Base-by-base conservation (phyloP, 2,113 vertebrate genomes). In the Mesitornis unicolor region DNA sequence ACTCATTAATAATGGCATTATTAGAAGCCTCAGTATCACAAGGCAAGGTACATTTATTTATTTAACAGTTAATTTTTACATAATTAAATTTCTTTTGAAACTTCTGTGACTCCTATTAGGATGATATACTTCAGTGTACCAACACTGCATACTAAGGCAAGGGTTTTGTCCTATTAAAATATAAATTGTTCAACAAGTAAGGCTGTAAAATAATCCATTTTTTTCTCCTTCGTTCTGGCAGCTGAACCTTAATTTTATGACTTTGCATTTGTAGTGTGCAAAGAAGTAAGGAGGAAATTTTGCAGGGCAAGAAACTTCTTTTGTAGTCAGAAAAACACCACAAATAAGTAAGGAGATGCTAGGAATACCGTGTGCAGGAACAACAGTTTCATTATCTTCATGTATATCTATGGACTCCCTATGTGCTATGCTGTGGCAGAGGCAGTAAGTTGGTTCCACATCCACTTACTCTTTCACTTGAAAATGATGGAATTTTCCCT, bases 191-290 rank as follows among this genome's bases (percentile, higher is more conserved):
- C 54, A 53, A 25, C 8, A 63, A 73, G 35, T 61, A 47, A 9
- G 1, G 1, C 2, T 22, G 11, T 13, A 29, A 89, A 89, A 43
- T 9, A 43, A 18, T 24, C 11, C 25, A 1, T 0, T 78, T 0
- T 78, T 78, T 80, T 74, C 13, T 48, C 25, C 10, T 33, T 60
- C 4, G 3, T 59, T 3, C 43, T 50, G 48, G 18, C 2, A 54
- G 43, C 10, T 68, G 2, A n/a, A 68, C 10, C 18, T 59, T 71
- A 21, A 48, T 64, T 53, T 59, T 64, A 45, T 29, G 16, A 8
- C 10, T 73, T 89, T 64, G 3, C 11, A 40, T 59, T 63, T 48
- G 5, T 63, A 73, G 24, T 7, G 1, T 11, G 9, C 33, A 20
- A 73, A 90, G 26, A 77, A 45, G 18, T 50, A 78, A 53, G 19